Evolutionary conservation across 1,140 invertebrate species (phyloP), one percentile per base, ranked within the genome.

Genomic region (Aleiodes sp.): DNA sequence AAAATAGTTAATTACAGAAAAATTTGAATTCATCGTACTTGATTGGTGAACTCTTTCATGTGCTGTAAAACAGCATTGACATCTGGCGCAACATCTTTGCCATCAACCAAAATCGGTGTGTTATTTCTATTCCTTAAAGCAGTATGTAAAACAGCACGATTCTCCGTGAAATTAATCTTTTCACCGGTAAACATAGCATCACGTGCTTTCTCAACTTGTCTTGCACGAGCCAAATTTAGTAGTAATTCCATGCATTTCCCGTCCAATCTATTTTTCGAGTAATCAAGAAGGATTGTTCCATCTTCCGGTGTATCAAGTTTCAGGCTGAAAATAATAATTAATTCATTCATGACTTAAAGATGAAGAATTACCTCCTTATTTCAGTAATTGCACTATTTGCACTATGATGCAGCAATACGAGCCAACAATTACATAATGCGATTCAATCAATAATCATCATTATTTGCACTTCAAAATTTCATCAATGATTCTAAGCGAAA

Each of bases 101-200:
- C 95, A 82, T 97, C 92, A 3, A 99, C 92, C 12, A 92, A 59
- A 70, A 99, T 96, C 0, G 91, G 90, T 0, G 86, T 87, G 80
- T 94, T 94, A 52, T 89, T 87, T 43, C 94, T 88, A 82, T 99
- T 99, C 59, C 98, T 90, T 24, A 99, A 88, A 14, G 98, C 98
- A 41, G 94, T 90, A 83, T 99, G 98, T 1, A 99, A 86, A 1
- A 99, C 98, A 39, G 98, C 94, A 73, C 98, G 89, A 78, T 96
- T 90, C 87, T 99, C 98, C 1, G 98, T 99, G 77, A 98, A 97
- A 86, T 99, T 99, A 33, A 99, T 99, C 80, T 96, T 96, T 79
- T 96, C 89, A 31, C 97, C 98, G 72, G 82, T 80, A 82, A 99
- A 99, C 97, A 99, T 99, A 29, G 92, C 93, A 87, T 96, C 90